Evolutionary conservation across 2,113 vertebrate species (phyloP), one percentile per base, ranked within the genome.

Genomic region (Thamnophis sirtalis): DNA sequence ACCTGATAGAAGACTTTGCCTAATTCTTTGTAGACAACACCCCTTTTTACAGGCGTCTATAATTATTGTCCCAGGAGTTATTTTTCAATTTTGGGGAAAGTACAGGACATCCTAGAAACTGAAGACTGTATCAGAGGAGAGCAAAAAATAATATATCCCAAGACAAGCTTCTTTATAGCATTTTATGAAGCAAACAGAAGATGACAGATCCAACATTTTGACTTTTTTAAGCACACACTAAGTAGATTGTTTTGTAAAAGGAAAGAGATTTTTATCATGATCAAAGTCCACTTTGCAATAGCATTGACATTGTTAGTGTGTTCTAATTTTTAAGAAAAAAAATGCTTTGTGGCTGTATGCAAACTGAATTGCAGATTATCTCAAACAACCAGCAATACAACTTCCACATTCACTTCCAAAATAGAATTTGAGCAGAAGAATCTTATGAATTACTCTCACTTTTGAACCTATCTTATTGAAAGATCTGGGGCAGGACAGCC

Each of bases 191-290:
- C 7, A 60, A 63, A 92, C 49, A 63, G 26, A 89, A 86, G 48
- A 89, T 48, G 55, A 33, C 21, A 51, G 48, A 43, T 87, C 21
- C 38, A n/a, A 85, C n/a, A 53, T 26, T 26, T 3, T 89, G 21
- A 51, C 60, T 84, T 88, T 92, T 68, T 92, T 6, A 53, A 87
- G 22, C 58, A 89, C 6, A 9, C 26, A 1, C 9, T 21, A 21
- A 38, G 53, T 92, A 88, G 38, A 88, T 48, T 10, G 43, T 1
- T 86, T 86, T 54, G 2, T 89, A 50, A 56, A 87, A 50, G 1
- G 11, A n/a, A 49, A 0, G 43, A 15, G 3, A 54, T 9, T 9
- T 0, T 0, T 0, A 0, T 87, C 26, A 0, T 0, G 53, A 17
- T 63, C 86, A 0, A 28, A n/a, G 19, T 0, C 3, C 53, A 88